Base-by-base conservation (phyloP, 2,797 vertebrate species). In the Spatula versicolor region DNA sequence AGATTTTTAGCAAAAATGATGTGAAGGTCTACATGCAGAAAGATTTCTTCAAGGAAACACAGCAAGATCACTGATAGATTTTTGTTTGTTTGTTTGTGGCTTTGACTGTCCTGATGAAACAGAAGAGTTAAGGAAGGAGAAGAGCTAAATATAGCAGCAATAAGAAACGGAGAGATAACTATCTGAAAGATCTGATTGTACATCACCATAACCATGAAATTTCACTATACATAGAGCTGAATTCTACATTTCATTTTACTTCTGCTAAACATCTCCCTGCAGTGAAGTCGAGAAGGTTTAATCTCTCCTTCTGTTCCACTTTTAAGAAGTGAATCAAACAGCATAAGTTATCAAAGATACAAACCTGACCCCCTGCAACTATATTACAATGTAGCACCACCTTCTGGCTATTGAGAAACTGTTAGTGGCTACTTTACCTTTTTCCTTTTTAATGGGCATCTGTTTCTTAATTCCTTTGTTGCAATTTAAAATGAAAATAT, bases 341-440 rank as follows among this genome's bases (percentile, higher is more conserved):
- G 66, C 37, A 2, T 72, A 69, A 94, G 63, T 87, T 84, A 23
- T 30, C 85, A 68, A 96, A 83, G 56, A 83, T 22, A 43, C 37
- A 45, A 73, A 96, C 88, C 62, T 88, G 92, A 66, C 68, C 93
- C 77, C 72, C 90, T 95, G 91, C 1, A 14, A 96, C 90, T 97
- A 60, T 79, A 97, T 97, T 97, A 97, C 96, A 93, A 96, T 63
- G 86, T 72, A 98, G 97, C 96, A 96, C 97, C 97, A 98, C 96
- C 98, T 98, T 97, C 98, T 98, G 98, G 98, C 79, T 88, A 74
- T n/a, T 69, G 67, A 68, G 48, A 71, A 95, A 85, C 48, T 86
- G 74, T 39, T 82, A 68, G 28, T 35, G 74, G 72, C 26, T 93
- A 33, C 76, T 83, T 92, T 28, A 90, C 58, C 54, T 82, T 69